Evolutionary conservation across 2,113 vertebrate species (phyloP).

Genomic region (Cottus gobio): DNA sequence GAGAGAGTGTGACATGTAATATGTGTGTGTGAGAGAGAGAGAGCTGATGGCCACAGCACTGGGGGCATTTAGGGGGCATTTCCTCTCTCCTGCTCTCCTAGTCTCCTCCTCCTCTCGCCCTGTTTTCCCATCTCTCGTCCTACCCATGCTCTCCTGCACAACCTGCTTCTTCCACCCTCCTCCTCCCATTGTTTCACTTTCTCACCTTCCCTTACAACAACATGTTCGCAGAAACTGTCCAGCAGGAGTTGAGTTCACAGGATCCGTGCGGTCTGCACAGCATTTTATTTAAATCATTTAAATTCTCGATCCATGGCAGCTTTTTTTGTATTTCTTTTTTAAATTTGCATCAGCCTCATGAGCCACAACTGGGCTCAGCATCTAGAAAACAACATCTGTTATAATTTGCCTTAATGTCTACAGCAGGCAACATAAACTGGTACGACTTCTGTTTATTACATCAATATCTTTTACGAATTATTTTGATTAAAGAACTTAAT

Average conservation of each 20-base stretch:
- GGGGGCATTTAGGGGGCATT: conserved; percentile 73
- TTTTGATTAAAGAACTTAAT: not conserved
- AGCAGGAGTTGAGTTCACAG: not conserved
- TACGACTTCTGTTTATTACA: not conserved
- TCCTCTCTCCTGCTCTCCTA: conserved; percentile 47
- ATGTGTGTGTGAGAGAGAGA: conserved; percentile 33
- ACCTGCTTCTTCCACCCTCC: conserved; percentile 9
- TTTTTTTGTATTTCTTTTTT: conserved; percentile 6
- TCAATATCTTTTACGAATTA: not conserved
- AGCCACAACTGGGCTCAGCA: no score
- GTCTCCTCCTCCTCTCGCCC: conserved; percentile 60
- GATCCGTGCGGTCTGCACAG: not conserved
- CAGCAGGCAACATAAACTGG: not conserved
- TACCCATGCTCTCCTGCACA: conserved; percentile 18
- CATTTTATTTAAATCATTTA: no score
- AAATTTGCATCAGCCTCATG: no score
- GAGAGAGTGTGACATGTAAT: conserved; percentile 16
- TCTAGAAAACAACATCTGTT: no score
- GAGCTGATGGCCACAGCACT: conserved; percentile 66
- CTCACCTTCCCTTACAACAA: not conserved
- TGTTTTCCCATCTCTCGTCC: conserved; percentile 54
- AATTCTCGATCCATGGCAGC: not conserved
- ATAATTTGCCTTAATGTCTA: not conserved
- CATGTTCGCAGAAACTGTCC: not conserved
- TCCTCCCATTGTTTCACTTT: conserved; percentile 1